phyloP scores from a whole-genome alignment of 2,888 invertebrate genomes.

The Drosophila acutilabella region DNA sequence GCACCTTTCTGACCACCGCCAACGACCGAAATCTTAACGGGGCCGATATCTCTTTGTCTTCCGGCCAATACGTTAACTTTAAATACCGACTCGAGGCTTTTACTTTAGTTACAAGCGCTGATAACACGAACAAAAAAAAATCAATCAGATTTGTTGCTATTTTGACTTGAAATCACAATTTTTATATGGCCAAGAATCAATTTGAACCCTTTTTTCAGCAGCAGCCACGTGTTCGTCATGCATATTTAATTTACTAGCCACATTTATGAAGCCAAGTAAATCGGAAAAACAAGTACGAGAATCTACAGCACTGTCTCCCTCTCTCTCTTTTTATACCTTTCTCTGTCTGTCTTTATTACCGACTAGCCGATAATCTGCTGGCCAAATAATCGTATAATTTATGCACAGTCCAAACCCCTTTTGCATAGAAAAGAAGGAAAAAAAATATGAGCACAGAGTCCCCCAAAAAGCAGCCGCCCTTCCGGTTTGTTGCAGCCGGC shows the following conservation, averaged over 20 bases:
- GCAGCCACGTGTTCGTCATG: constrained; percentile 62
- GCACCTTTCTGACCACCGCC: constrained; percentile 85
- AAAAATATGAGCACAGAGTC: constrained; percentile 30
- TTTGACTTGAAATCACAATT: constrained; percentile 52
- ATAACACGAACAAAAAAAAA: constrained; percentile 10
- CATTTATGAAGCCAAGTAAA: constrained; percentile 43
- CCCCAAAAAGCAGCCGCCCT: constrained; percentile 69
- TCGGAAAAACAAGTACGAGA: constrained; percentile 27
- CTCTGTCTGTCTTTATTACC: constrained; percentile 14
- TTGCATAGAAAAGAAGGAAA: constrained; percentile 2
- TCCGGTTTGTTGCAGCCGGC: constrained; percentile 60
- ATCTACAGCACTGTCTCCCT: constrained; percentile 5
- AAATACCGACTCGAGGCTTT: constrained; percentile 35
- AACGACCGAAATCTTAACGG: constrained; percentile 86
- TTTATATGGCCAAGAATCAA: constrained; percentile 31
- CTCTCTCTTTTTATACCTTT: neutral
- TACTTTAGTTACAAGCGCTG: neutral
- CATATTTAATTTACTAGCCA: constrained; percentile 59
- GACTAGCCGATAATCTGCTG: constrained; percentile 67
- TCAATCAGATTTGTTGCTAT: constrained; percentile 21
- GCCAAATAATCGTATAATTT: constrained; percentile 75
- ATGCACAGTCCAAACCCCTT: constrained; percentile 44
- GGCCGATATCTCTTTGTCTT: constrained; percentile 84
- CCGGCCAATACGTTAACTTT: constrained; percentile 85
- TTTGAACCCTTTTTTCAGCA: constrained; percentile 36